Evolutionary conservation across 2,888 invertebrate species (phyloP), one percentile per base, ranked within the genome.

Genomic region (Sarcophaga caerulescens): DNA sequence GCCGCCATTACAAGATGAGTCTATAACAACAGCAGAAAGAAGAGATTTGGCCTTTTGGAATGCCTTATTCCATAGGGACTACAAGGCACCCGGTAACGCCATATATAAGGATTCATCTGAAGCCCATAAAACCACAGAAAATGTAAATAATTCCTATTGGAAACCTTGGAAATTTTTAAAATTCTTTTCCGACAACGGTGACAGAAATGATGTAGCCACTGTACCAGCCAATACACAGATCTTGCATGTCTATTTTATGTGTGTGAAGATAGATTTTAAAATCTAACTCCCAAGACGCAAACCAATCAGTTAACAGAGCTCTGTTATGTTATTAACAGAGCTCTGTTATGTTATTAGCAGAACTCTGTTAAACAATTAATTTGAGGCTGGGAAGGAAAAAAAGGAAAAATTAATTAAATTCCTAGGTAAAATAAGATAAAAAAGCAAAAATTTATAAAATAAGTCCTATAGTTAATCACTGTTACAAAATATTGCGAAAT

Each of bases 1-100:
- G 14, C 35, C 85, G 12, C 69, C 59, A 1, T 5, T 52, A 25
- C 47, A 6, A 23, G 71, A 80, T 68, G n/a, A 23, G 1, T 14
- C 4, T 8, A 10, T 23, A 3, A 21, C 23, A 3, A 14, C 66
- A 8, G 6, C 10, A 2, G n/a, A 44, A 47, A 14, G 60, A 1
- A 74, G 81, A 35, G 81, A 79, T 52, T 21, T 70, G 14, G 52
- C 76, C 12, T 78, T 78, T 57, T 70, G 80, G 84, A 81, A 78
- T 70, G 35, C 73, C 45, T 19, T 71, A 12, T 52, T 77, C 63
- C 73, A 77, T 19, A 52, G 62, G 17, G 47, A 35, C 2, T 11
- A 23, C 23, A 57, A 12, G 17, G 14, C 52, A 52, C 52, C 17
- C 12, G 17, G 52, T 5, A 14, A 3, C 12, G 52, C 14, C 5